A percentile compares a stretch with the other conserved stretches of the same genome.
Conservation (phyloP, 2,113 vertebrate genomes). For the Furnarius figulus region DNA sequence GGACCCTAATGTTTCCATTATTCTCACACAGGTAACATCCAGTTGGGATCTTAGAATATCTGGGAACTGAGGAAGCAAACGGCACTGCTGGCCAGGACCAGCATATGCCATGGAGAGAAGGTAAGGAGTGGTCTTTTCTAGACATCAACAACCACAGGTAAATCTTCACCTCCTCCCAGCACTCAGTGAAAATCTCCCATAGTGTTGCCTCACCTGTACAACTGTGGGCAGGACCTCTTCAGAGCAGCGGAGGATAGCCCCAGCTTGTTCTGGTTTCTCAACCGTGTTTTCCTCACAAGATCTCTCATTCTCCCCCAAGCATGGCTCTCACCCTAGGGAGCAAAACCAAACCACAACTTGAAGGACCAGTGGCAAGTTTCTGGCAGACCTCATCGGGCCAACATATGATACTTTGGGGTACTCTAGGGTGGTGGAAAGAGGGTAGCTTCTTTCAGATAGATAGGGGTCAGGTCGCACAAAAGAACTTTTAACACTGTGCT, state of each 20-base stretch:
- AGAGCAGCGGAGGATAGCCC: constrained; percentile 76
- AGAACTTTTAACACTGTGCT: background rate
- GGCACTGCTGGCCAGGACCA: background rate
- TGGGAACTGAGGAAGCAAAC: background rate
- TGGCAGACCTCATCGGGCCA: background rate
- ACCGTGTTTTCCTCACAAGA: constrained; percentile 77
- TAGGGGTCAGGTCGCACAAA: background rate
- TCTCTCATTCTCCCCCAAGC: constrained; percentile 83
- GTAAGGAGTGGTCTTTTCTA: background rate
- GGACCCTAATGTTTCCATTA: background rate
- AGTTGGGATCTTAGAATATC: background rate
- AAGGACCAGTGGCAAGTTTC: background rate
- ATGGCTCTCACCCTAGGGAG: constrained; percentile 71
- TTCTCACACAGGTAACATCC: background rate
- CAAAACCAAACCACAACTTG: background rate
- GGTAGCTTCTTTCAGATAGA: background rate
- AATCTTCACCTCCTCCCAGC: background rate
- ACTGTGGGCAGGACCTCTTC: constrained; percentile 86
- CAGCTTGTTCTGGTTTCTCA: constrained; percentile 77
- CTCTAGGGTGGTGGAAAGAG: background rate
- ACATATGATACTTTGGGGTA: background rate
- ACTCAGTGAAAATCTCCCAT: background rate
- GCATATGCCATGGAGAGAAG: background rate
- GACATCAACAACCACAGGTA: background rate
- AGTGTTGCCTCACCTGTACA: constrained; percentile 76